Conservation (phyloP, 2,797 vertebrate genomes). For the Vespertilio murinus region DNA sequence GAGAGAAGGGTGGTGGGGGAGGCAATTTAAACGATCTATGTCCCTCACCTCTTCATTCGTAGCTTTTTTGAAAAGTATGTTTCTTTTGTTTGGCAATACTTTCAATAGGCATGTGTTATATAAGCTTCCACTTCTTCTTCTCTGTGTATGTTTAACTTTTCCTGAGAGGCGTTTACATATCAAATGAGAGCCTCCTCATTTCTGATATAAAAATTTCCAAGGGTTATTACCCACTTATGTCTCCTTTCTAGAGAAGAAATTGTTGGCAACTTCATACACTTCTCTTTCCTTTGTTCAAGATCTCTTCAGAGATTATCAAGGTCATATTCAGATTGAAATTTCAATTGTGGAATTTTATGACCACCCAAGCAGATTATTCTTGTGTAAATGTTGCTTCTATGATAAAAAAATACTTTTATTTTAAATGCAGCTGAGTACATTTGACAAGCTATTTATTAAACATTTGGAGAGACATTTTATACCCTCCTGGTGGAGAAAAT, state of each 20-base stretch:
- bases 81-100: not conserved
- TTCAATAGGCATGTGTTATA: not conserved
- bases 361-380: not conserved
- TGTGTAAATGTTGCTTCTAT: not conserved
- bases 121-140: not conserved
- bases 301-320: conserved; percentile 3
- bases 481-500: not conserved
- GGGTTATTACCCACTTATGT: not conserved
- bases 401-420: not conserved
- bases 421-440: conserved; percentile 6
- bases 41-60: not conserved
- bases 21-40: not conserved
- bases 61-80: not conserved
- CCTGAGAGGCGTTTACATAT: not conserved
- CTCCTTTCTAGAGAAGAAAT: not conserved
- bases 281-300: not conserved
- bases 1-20: not conserved
- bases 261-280: not conserved
- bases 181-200: not conserved
- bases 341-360: conserved; percentile 9
- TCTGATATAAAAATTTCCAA: not conserved
- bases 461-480: not conserved
- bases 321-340: not conserved
- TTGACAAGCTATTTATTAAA: not conserved
- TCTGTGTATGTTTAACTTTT: not conserved